A percentile compares a stretch with the other conserved stretches of the same genome.
These are phyloP conservation scores for Vulpes vulpes DNA, from an alignment of 2,113 vertebrate genomes.

Conservation along the genomic window DNA sequence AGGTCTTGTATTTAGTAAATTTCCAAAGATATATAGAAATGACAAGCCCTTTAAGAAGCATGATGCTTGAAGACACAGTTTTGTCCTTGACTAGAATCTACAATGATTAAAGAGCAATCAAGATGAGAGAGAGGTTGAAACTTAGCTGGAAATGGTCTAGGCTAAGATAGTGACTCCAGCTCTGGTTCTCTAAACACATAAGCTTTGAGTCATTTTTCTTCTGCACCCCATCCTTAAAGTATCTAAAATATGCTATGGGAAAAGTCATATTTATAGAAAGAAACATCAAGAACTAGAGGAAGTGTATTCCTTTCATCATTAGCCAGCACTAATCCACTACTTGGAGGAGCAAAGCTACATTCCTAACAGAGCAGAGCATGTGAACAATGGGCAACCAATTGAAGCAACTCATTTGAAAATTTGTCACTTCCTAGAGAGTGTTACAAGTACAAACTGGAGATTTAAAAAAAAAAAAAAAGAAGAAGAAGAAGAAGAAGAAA, in stretches of 20 bases:
- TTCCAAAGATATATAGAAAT: neutral
- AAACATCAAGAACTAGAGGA: neutral
- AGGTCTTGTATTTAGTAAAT: neutral
- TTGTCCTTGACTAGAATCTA: neutral
- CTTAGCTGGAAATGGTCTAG: neutral
- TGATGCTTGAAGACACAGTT: neutral
- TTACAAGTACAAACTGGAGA: neutral
- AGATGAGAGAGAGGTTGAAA: neutral
- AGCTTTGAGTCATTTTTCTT: slow-evolving; percentile 12
- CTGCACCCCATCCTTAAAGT: neutral
- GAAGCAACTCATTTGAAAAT: neutral
- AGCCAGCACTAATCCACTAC: neutral
- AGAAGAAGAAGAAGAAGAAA: no score
- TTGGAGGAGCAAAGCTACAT: neutral
- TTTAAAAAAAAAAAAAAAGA: neutral
- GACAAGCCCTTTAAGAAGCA: neutral
- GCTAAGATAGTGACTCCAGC: neutral
- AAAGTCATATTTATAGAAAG: neutral
- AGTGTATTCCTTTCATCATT: neutral
- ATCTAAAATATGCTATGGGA: neutral
- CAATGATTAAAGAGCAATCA: neutral
- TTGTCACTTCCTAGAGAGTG: neutral
- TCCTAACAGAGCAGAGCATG: neutral
- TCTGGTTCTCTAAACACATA: neutral
- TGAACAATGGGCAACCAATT: neutral